Conservation (phyloP, 53 echinoderm and acorn worm species). For the Arbacia lixula region DNA sequence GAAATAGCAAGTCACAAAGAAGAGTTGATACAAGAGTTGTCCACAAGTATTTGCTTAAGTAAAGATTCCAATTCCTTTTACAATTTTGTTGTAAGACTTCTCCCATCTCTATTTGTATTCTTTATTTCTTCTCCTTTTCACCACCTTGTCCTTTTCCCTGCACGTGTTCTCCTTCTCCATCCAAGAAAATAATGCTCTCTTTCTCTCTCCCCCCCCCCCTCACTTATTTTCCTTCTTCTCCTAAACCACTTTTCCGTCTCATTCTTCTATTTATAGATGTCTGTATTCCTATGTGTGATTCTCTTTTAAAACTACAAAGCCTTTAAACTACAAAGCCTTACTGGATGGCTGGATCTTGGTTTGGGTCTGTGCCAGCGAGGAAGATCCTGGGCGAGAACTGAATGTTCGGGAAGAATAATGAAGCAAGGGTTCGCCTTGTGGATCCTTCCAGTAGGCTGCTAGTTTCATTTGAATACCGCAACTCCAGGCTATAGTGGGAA, state of each 20-base stretch:
- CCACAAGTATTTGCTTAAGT: no score
- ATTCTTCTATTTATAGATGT: neutral
- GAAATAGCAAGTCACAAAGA: no score
- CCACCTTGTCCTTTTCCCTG: no score
- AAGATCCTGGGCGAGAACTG: slow-evolving; percentile 73
- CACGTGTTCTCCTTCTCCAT: no score
- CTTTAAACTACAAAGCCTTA: slow-evolving; percentile 26
- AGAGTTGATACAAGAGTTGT: no score
- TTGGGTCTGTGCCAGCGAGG: slow-evolving; percentile 79
- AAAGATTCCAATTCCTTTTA: no score
- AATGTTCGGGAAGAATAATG: slow-evolving; percentile 77
- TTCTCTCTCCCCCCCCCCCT: no score
- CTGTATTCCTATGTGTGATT: neutral
- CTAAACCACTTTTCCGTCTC: neutral
- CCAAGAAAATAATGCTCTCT: no score
- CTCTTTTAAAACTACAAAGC: neutral
- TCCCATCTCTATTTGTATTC: no score
- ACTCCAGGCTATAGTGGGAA: slow-evolving; percentile 73
- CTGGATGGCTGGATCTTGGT: slow-evolving; percentile 1
- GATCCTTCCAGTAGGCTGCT: slow-evolving; percentile 56
- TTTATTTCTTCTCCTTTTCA: no score
- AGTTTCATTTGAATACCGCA: slow-evolving; percentile 68
- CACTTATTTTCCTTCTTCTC: neutral
- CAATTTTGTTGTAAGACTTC: no score
- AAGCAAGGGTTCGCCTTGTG: slow-evolving; percentile 57